Evolutionary conservation across 2,797 vertebrate genomes (phyloP).

Genomic region (Pseudochirops corinnae): DNA sequence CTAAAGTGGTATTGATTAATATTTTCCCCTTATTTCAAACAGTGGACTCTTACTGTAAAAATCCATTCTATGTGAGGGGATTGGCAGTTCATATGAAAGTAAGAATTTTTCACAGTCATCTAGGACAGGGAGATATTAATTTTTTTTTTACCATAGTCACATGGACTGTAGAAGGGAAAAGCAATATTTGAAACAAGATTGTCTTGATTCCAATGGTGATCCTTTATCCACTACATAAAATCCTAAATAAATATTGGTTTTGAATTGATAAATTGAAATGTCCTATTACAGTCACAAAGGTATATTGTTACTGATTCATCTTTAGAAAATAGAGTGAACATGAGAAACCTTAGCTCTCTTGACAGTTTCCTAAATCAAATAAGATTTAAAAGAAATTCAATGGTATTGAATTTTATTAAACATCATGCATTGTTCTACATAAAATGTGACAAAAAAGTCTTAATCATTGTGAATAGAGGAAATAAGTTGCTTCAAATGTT

Average conservation of each 20-base stretch:
- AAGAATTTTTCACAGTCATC: not conserved
- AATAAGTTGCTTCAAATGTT: not conserved
- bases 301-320: not conserved
- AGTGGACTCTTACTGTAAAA: not conserved
- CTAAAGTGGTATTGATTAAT: not conserved
- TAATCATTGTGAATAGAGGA: not conserved
- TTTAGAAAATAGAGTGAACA: not conserved
- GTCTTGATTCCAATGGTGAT: not conserved
- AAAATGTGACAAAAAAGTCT: not conserved
- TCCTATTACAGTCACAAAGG: not conserved
- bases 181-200: not conserved
- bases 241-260: not conserved
- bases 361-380: not conserved
- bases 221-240: not conserved
- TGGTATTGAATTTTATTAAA: not conserved
- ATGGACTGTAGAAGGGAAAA: not conserved
- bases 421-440: not conserved
- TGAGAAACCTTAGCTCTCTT: rapidly evolving
- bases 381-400: too few relatives aligned
- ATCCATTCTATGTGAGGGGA: not conserved
- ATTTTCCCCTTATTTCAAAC: not conserved
- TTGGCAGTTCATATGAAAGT: not conserved
- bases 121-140: not conserved
- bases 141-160: not conserved
- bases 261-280: not conserved